Evolutionary conservation across 1,140 invertebrate species (phyloP).

Genomic region (Dendrolimus kikuchii): DNA sequence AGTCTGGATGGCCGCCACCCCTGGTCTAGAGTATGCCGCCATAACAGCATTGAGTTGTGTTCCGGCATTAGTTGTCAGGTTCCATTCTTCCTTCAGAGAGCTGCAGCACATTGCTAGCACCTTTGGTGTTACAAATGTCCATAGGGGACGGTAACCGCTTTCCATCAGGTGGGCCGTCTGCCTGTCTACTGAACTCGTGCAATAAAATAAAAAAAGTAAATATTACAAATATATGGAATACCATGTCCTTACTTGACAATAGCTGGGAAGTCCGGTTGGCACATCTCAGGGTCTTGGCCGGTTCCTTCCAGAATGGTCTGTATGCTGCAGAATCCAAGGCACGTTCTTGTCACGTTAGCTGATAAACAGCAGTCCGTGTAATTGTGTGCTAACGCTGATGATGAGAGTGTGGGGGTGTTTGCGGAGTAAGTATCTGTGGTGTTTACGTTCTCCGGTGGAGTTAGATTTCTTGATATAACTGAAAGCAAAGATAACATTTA

Average conservation of each 20-base stretch:
- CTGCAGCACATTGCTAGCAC: too few species aligned
- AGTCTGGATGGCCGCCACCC: too few species aligned
- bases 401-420: conserved; percentile 54
- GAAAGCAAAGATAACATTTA: conserved; percentile 25
- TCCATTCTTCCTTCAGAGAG: too few species aligned
- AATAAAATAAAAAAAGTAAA: not conserved
- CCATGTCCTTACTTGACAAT: conserved; percentile 75
- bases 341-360: conserved; percentile 78
- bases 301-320: conserved; percentile 86
- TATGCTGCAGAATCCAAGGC: conserved; percentile 87
- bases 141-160: too few species aligned
- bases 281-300: conserved; percentile 83
- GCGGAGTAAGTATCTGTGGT: conserved; percentile 65
- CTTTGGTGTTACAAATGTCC: too few species aligned
- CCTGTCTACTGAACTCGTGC: too few species aligned
- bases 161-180: too few species aligned
- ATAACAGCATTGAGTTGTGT: too few species aligned
- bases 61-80: too few species aligned
- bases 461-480: conserved; percentile 74
- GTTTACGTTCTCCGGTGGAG: conserved; percentile 66
- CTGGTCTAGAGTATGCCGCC: too few species aligned
- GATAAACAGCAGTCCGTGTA: conserved; percentile 83
- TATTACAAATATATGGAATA: not conserved
- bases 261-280: conserved; percentile 82
- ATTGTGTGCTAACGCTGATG: conserved; percentile 74